A percentile compares a stretch with the other conserved stretches of the same genome.
phyloP scores from a whole-genome alignment of 1,140 invertebrate species.

The Heliconius congener region DNA sequence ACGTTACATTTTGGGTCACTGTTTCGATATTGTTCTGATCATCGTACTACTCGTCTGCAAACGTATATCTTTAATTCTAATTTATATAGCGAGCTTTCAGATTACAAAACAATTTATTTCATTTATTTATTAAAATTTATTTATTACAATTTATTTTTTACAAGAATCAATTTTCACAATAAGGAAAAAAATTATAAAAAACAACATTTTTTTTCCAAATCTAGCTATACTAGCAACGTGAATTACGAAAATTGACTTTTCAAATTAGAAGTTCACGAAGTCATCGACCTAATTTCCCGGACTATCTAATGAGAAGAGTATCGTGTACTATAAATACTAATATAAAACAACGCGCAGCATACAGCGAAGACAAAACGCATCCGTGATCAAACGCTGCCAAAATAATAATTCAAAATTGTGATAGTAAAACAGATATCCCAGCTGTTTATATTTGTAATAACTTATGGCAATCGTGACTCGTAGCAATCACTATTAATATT shows the following conservation, averaged over 20 bases:
- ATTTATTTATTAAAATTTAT: no score
- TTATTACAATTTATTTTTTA: no score
- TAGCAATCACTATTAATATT: conserved; percentile 3
- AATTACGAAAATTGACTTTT: conserved; percentile 28
- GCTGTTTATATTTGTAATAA: conserved; percentile 58
- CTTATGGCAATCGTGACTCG: conserved; percentile 18
- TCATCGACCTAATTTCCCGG: conserved; percentile 70
- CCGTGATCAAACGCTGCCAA: conserved; percentile 68
- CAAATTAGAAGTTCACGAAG: conserved; percentile 59
- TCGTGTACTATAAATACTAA: conserved; percentile 67
- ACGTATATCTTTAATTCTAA: neutral
- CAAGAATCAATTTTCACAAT: no score
- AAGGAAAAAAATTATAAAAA: neutral
- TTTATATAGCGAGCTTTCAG: neutral
- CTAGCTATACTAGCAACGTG: neutral
- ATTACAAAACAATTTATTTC: neutral
- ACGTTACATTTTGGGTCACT: conserved; percentile 37
- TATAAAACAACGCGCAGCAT: conserved; percentile 60
- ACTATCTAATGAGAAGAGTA: conserved; percentile 70
- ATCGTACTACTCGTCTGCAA: neutral
- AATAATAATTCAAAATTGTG: conserved; percentile 65
- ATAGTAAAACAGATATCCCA: conserved; percentile 50
- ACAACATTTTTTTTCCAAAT: neutral
- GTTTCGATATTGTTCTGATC: neutral
- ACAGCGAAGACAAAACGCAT: conserved; percentile 68